Conservation (phyloP, 1,140 invertebrate species). For the Limonius californicus region DNA sequence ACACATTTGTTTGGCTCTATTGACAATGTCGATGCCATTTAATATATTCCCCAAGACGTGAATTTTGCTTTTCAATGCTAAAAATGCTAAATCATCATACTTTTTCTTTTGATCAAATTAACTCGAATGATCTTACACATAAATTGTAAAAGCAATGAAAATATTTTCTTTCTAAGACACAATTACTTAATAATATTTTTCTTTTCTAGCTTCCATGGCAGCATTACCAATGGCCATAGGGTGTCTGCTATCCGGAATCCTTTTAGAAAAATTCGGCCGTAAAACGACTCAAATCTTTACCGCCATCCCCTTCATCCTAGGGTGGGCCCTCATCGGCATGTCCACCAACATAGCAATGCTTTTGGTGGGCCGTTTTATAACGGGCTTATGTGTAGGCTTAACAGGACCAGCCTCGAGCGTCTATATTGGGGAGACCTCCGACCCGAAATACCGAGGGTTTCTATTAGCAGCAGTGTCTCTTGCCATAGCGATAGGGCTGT, state of each 20-base stretch:
- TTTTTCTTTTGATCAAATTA: too few species aligned
- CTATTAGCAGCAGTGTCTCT: constrained; percentile 54
- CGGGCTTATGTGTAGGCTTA: constrained; percentile 51
- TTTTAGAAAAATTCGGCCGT: constrained; percentile 66
- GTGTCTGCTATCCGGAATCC: constrained; percentile 55
- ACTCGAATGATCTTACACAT: too few species aligned
- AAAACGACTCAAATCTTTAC: constrained; percentile 57
- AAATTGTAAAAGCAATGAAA: too few species aligned
- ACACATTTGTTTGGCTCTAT: too few species aligned
- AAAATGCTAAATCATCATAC: too few species aligned
- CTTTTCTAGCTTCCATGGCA: constrained; percentile 53
- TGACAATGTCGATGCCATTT: too few species aligned
- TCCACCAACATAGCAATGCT: constrained; percentile 51
- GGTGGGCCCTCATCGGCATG: constrained; percentile 62
- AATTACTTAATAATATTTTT: constrained; percentile 21
- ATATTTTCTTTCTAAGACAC: constrained; percentile 4
- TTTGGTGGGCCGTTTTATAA: constrained; percentile 62
- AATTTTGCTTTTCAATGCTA: too few species aligned
- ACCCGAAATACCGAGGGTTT: constrained; percentile 55
- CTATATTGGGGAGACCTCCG: constrained; percentile 52
- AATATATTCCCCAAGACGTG: too few species aligned
- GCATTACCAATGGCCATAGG: constrained; percentile 58
- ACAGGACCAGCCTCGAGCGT: constrained; percentile 33
- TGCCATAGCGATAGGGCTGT: constrained; percentile 54
- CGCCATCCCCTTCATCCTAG: constrained; percentile 59